Conservation (phyloP, 2,888 invertebrate species). For the Carpatolechia fugitivella region DNA sequence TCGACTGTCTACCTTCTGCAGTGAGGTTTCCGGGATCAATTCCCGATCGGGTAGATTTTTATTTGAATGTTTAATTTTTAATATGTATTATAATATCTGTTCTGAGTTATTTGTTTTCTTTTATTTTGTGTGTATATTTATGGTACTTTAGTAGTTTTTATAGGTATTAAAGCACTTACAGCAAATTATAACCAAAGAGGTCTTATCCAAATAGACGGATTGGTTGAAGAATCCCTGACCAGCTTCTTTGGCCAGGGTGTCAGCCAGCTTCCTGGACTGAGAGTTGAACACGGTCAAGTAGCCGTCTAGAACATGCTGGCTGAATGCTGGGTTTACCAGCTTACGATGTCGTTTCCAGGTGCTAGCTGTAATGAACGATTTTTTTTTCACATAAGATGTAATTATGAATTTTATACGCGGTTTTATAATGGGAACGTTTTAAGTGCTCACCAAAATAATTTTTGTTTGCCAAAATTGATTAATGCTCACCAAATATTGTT, state of each 20-base stretch:
- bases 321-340: constrained; percentile 10
- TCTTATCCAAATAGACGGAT: constrained; percentile 27
- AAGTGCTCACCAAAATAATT: too few species aligned
- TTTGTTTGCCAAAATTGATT: too few species aligned
- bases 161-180: too few species aligned
- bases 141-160: too few species aligned
- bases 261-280: constrained; percentile 18
- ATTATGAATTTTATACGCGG: background rate
- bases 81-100: too few species aligned
- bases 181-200: constrained; percentile 38
- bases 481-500: too few species aligned
- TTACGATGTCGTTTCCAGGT: constrained; percentile 12
- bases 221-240: constrained; percentile 35
- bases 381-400: background rate
- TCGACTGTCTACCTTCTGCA: too few species aligned
- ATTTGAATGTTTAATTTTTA: too few species aligned
- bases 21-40: too few species aligned
- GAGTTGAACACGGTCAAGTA: constrained; percentile 33
- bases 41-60: too few species aligned
- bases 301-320: constrained; percentile 7
- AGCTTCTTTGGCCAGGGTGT: constrained; percentile 25
- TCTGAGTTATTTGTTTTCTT: too few species aligned
- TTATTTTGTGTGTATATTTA: too few species aligned
- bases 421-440: background rate
- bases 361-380: constrained; percentile 15